These are phyloP conservation scores for Margaritifera margaritifera DNA, from an alignment of 2,888 invertebrate species.

Conservation along the genomic window DNA sequence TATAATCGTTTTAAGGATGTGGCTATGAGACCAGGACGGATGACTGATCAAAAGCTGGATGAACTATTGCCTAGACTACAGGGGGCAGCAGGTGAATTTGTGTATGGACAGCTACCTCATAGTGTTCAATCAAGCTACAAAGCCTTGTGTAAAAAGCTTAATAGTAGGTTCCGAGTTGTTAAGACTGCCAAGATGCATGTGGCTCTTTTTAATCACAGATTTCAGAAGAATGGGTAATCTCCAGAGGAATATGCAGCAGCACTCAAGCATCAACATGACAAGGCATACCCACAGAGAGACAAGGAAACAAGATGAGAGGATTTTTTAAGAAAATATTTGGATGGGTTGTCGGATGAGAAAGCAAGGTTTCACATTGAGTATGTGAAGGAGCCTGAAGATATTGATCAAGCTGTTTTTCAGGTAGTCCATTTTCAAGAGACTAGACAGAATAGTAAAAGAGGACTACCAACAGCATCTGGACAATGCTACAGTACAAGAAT, in stretches of 20 bases:
- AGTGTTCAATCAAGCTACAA: conserved; percentile 9
- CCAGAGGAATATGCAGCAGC: conserved; percentile 22
- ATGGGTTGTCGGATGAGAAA: conserved; percentile 21
- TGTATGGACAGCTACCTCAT: too few species aligned
- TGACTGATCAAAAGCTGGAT: conserved; percentile 13
- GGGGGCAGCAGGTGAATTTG: conserved; percentile 16
- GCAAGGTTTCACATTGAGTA: too few species aligned
- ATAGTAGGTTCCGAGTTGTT: conserved; percentile 13
- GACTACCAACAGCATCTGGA: too few species aligned
- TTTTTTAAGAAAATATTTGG: conserved; percentile 20
- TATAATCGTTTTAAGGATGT: conserved; percentile 19
- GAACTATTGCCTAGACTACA: conserved; percentile 15
- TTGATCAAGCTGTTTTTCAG: conserved; percentile 18
- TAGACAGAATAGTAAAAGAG: conserved; percentile 12
- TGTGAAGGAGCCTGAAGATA: too few species aligned
- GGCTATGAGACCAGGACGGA: conserved; percentile 8
- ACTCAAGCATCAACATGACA: conserved; percentile 18
- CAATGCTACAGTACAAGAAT: too few species aligned
- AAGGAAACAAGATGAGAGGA: conserved; percentile 20
- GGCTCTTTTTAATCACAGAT: conserved; percentile 14
- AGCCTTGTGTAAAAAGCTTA: conserved; percentile 13
- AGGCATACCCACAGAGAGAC: conserved; percentile 13
- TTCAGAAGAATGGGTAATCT: conserved; percentile 9
- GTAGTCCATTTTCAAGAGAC: conserved; percentile 19
- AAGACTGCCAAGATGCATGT: conserved; percentile 14